A percentile compares a stretch with the other conserved stretches of the same genome.
Evolutionary conservation across 2,113 vertebrate species (phyloP).

Genomic region (Cynoglossus semilaevis): DNA sequence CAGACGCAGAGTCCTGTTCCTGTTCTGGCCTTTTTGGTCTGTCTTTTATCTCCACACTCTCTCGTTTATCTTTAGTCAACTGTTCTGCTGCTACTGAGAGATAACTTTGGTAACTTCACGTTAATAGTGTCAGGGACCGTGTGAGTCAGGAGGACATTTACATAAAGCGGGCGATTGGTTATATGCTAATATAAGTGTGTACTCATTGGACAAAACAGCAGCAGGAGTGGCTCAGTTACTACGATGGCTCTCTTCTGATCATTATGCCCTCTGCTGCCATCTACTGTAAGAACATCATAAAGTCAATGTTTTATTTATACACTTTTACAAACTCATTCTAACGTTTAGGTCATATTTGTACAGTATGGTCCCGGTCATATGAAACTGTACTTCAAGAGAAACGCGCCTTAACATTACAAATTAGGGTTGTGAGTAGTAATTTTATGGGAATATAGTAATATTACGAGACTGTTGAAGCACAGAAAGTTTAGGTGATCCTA

Average conservation of each 20-base stretch:
- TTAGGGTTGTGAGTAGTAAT: too few species aligned
- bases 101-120: slow-evolving; percentile 57
- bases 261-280: too few species aligned
- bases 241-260: background rate
- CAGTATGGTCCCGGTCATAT: too few species aligned
- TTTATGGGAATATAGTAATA: too few species aligned
- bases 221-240: slow-evolving; percentile 36
- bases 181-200: slow-evolving; percentile 7
- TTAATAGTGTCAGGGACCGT: slow-evolving; percentile 41
- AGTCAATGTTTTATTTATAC: too few species aligned
- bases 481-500: too few species aligned
- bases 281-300: too few species aligned
- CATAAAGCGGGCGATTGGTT: slow-evolving; percentile 52
- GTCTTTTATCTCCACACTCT: slow-evolving; percentile 1
- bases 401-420: too few species aligned
- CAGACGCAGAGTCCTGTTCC: background rate
- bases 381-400: too few species aligned
- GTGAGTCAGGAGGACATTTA: slow-evolving; percentile 13
- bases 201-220: slow-evolving; percentile 30
- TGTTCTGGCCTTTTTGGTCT: slow-evolving; percentile 21
- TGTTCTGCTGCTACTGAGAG: slow-evolving; percentile 45
- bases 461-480: too few species aligned
- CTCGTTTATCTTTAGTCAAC: background rate
- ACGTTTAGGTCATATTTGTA: too few species aligned
- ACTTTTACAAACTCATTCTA: too few species aligned